Percentiles rank a stretch among this genome's conserved stretches.
These are phyloP conservation scores for Thera britannica DNA, from an alignment of 2,888 invertebrate species.

Conservation along the genomic window DNA sequence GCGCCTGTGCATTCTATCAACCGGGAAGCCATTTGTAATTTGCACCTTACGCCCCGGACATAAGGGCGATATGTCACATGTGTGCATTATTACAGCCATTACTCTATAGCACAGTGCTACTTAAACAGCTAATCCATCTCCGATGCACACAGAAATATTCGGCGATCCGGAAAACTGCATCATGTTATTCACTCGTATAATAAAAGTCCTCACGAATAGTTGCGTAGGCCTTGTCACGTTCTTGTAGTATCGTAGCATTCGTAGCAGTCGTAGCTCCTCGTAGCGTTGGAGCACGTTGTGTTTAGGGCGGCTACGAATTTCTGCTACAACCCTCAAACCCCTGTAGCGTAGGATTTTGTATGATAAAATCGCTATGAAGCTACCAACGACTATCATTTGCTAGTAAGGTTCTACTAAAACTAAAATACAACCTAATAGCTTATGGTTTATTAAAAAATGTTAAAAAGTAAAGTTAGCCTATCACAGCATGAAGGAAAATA, in stretches of 20 bases:
- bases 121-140: conserved; percentile 10
- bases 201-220: too few relatives aligned
- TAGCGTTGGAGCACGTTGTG: neutral
- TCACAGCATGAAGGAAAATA: too few relatives aligned
- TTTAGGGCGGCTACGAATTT: neutral
- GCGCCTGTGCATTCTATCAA: conserved; percentile 8
- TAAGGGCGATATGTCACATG: conserved; percentile 22
- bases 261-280: neutral
- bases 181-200: too few relatives aligned
- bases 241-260: neutral
- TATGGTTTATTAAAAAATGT: too few relatives aligned
- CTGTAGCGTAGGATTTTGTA: too few relatives aligned
- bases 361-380: too few relatives aligned
- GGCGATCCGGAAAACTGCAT: too few relatives aligned
- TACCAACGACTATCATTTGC: too few relatives aligned
- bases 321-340: neutral
- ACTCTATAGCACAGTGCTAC: conserved; percentile 25
- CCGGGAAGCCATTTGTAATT: conserved; percentile 7
- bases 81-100: conserved; percentile 29
- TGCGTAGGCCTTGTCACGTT: too few relatives aligned
- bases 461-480: too few relatives aligned
- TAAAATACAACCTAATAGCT: too few relatives aligned
- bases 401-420: too few relatives aligned
- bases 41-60: conserved; percentile 25
- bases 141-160: neutral